These are phyloP conservation scores for Lepus oiostolus DNA, from an alignment of 2,797 vertebrate species.

Conservation along the genomic window DNA sequence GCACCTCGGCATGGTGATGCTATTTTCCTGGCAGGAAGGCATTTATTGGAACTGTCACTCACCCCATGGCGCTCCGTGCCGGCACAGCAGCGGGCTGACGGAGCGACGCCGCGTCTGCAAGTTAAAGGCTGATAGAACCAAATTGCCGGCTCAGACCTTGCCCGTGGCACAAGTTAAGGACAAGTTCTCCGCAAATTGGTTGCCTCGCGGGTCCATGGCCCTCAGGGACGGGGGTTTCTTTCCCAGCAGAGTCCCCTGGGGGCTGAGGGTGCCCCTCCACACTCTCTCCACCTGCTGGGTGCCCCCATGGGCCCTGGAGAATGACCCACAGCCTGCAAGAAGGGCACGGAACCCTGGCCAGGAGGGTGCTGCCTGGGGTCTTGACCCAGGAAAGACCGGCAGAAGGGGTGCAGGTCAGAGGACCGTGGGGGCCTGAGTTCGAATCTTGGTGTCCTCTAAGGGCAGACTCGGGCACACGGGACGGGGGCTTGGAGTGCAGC, in stretches of 20 bases:
- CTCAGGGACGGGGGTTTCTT: conserved; percentile 51
- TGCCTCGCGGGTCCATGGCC: background rate
- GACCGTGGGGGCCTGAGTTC: background rate
- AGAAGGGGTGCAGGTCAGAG: background rate
- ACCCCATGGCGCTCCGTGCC: background rate
- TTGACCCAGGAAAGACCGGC: background rate
- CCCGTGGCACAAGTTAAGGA: conserved; percentile 56
- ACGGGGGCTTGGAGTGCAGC: too few relatives aligned
- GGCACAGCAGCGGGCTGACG: background rate
- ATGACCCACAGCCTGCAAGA: too few relatives aligned
- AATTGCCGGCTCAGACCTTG: conserved; percentile 58
- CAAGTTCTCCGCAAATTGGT: conserved; percentile 45
- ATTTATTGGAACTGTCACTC: conserved; percentile 78
- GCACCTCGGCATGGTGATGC: conserved; percentile 58
- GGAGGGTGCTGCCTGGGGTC: too few relatives aligned
- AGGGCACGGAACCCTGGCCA: background rate
- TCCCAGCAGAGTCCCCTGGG: background rate
- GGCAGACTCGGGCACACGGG: too few relatives aligned
- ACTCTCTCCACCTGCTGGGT: accelerated
- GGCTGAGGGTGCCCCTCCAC: background rate
- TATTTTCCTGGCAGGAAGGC: conserved; percentile 77
- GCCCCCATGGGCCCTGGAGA: too few relatives aligned
- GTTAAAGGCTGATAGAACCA: conserved; percentile 66
- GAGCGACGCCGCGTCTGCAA: background rate
- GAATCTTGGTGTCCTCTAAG: too few relatives aligned